Conservation (phyloP, 1,140 invertebrate genomes). For the Lucilia cuprina region DNA sequence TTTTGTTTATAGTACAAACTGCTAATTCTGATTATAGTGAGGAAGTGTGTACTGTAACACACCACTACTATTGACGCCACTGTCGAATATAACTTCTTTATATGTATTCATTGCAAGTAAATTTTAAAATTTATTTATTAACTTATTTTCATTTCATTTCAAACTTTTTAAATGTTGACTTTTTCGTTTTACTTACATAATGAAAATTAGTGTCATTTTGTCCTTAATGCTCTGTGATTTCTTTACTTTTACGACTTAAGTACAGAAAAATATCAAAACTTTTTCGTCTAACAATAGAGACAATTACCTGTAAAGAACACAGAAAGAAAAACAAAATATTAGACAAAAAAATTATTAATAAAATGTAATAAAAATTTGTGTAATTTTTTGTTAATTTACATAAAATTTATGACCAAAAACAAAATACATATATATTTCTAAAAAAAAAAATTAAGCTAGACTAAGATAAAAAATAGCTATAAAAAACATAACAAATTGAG, state of each 20-base stretch:
- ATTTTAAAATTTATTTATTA: not conserved
- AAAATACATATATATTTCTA: not conserved
- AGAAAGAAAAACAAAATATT: not conserved
- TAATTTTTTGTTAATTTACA: not conserved
- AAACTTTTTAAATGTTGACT: not conserved
- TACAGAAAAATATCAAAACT: not conserved
- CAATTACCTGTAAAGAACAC: conserved; percentile 10
- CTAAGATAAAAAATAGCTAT: not conserved
- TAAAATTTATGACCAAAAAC: not conserved
- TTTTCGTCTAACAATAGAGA: not conserved
- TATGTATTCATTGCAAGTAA: too few relatives aligned
- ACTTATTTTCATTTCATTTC: not conserved
- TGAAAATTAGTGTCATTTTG: not conserved
- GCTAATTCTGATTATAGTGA: too few relatives aligned
- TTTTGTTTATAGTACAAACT: too few relatives aligned
- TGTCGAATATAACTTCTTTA: too few relatives aligned
- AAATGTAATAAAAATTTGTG: not conserved
- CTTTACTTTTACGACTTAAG: not conserved
- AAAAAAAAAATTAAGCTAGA: not conserved
- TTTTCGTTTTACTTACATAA: not conserved
- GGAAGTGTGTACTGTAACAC: too few relatives aligned
- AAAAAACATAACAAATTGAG: too few relatives aligned
- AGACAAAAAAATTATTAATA: not conserved
- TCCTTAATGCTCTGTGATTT: not conserved
- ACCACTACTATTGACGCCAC: too few relatives aligned